phyloP scores from a whole-genome alignment of 2,797 vertebrate genomes.

The Epinephelus malabaricus region DNA sequence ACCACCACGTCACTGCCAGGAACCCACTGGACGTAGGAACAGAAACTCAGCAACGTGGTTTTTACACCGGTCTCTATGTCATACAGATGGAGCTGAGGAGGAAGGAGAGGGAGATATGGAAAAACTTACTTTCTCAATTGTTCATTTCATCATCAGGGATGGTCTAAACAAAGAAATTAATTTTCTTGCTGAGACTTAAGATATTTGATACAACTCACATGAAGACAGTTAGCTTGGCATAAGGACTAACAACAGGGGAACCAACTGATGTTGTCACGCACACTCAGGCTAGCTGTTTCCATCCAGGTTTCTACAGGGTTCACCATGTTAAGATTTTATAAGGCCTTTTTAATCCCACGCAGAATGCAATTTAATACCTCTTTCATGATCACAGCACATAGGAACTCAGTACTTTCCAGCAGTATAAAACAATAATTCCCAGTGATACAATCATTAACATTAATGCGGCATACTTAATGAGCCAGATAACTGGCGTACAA shows the following conservation, averaged over 20 bases:
- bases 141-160: not conserved
- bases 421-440: too few species aligned
- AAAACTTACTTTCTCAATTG: not conserved
- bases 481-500: too few species aligned
- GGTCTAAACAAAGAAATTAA: not conserved
- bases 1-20: slow-evolving; percentile 96
- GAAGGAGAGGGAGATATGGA: not conserved
- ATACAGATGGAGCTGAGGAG: slow-evolving; percentile 91
- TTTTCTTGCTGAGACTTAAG: not conserved
- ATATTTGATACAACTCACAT: not conserved
- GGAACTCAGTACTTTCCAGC: too few species aligned
- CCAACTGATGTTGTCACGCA: not conserved
- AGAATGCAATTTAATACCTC: too few species aligned
- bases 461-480: too few species aligned
- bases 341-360: too few species aligned
- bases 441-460: too few species aligned
- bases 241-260: not conserved
- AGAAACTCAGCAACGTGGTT: slow-evolving; percentile 92
- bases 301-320: too few species aligned
- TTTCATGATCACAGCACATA: too few species aligned
- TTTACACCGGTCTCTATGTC: slow-evolving; percentile 88
- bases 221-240: not conserved
- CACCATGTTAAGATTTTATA: too few species aligned
- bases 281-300: not conserved
- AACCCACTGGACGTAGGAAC: slow-evolving; percentile 97